Evolutionary conservation across 2,888 invertebrate genomes (phyloP).

Genomic region (Diaphora mendica): DNA sequence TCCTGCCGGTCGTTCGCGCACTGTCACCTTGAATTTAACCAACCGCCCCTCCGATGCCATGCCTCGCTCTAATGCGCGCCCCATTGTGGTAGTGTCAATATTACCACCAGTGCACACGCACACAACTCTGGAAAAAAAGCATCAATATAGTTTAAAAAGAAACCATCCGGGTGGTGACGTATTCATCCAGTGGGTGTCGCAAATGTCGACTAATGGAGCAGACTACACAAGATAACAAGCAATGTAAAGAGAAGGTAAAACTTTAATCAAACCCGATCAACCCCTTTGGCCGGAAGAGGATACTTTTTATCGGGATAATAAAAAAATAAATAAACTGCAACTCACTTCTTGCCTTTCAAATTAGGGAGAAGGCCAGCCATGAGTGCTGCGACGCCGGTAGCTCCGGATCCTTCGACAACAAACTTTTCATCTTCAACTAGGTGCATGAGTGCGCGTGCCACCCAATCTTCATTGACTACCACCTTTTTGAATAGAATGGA

Average conservation of each 20-base stretch:
- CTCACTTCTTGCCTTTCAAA: conserved; percentile 22
- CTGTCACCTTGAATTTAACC: conserved; percentile 86
- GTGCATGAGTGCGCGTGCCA: conserved; percentile 92
- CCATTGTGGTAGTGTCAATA: conserved; percentile 95
- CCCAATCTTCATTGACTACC: conserved; percentile 94
- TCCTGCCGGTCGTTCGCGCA: conserved; percentile 94
- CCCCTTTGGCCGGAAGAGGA: too few relatives aligned
- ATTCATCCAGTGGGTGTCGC: too few relatives aligned
- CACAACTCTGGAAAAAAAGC: conserved; percentile 88
- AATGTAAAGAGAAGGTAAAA: too few relatives aligned
- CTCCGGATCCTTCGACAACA: conserved; percentile 96
- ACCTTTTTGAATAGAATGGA: conserved; percentile 69
- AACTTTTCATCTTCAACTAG: conserved; percentile 93
- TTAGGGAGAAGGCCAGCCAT: conserved; percentile 30
- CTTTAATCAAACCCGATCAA: too few relatives aligned
- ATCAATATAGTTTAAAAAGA: neutral
- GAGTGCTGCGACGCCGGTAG: conserved; percentile 92
- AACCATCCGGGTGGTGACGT: neutral
- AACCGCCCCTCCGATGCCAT: conserved; percentile 94
- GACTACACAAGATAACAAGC: too few relatives aligned
- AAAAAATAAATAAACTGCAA: neutral
- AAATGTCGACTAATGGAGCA: too few relatives aligned
- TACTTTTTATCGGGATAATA: too few relatives aligned
- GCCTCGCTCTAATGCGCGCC: conserved; percentile 95
- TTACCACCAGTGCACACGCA: conserved; percentile 94